Percentiles rank a stretch among this genome's conserved stretches.
Conservation (phyloP, 2,113 vertebrate species). For the Tor tambroides region DNA sequence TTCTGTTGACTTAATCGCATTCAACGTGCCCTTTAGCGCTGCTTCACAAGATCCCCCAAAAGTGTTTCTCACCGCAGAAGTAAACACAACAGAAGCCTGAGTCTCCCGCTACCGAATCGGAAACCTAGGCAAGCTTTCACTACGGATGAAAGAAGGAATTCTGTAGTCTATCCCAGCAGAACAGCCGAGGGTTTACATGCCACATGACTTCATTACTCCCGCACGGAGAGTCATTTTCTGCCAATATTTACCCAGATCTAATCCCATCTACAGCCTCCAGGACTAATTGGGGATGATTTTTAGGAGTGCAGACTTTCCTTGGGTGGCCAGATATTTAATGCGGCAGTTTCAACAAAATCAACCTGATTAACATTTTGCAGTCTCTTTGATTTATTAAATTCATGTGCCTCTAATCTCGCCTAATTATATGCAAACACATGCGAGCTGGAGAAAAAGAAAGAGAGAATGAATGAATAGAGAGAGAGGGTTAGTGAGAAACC, state of each 20-base stretch:
- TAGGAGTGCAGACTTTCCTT: slow-evolving; percentile 15
- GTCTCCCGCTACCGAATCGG: neutral
- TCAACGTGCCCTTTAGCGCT: slow-evolving; percentile 4
- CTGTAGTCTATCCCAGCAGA: neutral
- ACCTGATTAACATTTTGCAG: slow-evolving; percentile 35
- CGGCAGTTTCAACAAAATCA: slow-evolving; percentile 39
- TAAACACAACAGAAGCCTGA: neutral
- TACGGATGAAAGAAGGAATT: neutral
- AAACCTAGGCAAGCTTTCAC: neutral
- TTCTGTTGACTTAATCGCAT: slow-evolving; percentile 32
- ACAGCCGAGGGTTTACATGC: slow-evolving; percentile 2
- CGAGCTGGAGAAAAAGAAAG: neutral
- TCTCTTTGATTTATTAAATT: no score
- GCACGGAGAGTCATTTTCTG: neutral
- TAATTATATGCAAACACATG: slow-evolving; percentile 46
- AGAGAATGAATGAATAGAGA: neutral
- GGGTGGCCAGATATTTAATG: slow-evolving; percentile 48
- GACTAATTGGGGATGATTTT: slow-evolving; percentile 28
- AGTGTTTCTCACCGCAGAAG: neutral
- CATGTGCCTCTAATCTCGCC: slow-evolving; percentile 35
- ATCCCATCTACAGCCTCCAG: slow-evolving; percentile 12
- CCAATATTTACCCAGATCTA: slow-evolving; percentile 43
- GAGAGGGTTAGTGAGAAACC: neutral
- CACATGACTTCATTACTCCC: slow-evolving; percentile 26
- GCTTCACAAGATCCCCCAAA: slow-evolving; percentile 10